Conservation (phyloP, 2,888 invertebrate genomes). For the Philereme vetulata region DNA sequence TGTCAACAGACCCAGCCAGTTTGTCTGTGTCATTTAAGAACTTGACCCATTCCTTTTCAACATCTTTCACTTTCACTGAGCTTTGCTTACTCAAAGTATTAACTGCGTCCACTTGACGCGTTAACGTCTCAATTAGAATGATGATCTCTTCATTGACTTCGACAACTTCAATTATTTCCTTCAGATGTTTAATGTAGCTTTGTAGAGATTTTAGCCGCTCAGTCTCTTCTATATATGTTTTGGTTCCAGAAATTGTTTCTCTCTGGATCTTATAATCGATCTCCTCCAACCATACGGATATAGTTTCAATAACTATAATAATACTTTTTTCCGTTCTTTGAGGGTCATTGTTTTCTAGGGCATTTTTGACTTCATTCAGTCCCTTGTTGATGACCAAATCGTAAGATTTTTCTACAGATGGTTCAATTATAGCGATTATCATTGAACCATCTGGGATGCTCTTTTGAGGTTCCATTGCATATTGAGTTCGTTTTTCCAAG, state of each 20-base stretch:
- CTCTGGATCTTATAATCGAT: slow-evolving; percentile 90
- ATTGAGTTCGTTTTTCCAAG: slow-evolving; percentile 70
- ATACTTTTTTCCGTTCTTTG: slow-evolving; percentile 87
- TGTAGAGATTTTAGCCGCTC: slow-evolving; percentile 71
- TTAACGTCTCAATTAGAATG: slow-evolving; percentile 85
- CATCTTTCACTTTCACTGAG: slow-evolving; percentile 75
- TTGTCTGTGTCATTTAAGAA: slow-evolving; percentile 86
- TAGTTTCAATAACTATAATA: slow-evolving; percentile 90
- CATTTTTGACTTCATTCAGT: slow-evolving; percentile 82
- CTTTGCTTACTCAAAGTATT: slow-evolving; percentile 84
- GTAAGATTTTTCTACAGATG: slow-evolving; percentile 73
- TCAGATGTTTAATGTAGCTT: slow-evolving; percentile 84
- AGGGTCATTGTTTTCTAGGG: slow-evolving; percentile 83
- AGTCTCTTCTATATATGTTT: slow-evolving; percentile 52
- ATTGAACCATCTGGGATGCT: slow-evolving; percentile 57
- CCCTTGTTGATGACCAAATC: slow-evolving; percentile 84
- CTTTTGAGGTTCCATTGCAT: slow-evolving; percentile 55
- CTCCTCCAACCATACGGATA: slow-evolving; percentile 93
- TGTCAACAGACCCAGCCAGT: slow-evolving; percentile 78
- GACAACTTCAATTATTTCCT: slow-evolving; percentile 86
- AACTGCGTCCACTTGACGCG: slow-evolving; percentile 87
- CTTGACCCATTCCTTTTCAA: slow-evolving; percentile 88
- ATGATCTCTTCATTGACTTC: slow-evolving; percentile 87
- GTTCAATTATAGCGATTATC: slow-evolving; percentile 67
- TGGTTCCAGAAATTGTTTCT: slow-evolving; percentile 57